Base-by-base conservation (phyloP, 1,140 invertebrate species). In the Drosophila littoralis region DNA sequence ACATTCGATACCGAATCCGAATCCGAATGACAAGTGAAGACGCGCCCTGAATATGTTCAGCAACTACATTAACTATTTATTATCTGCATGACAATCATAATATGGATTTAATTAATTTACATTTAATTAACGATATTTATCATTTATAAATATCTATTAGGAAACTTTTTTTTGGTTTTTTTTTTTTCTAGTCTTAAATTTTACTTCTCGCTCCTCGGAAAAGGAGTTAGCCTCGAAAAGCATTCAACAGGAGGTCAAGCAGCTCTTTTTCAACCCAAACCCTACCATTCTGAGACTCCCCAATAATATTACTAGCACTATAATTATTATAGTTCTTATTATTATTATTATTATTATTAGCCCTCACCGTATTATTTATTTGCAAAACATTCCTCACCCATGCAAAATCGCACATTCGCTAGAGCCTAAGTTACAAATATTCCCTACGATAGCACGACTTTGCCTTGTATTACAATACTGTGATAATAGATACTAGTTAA, bases 401-500 rank as follows among this genome's bases (percentile, higher is more conserved):
- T 42, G 33, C 32, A 15, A 68, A 70, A 51, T 54, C 38, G 57
- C 61, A 81, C 74, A 81, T 77, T 80, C 72, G 57, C 42, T 63
- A 72, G 80, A 45, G n/a, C 57, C 35, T 77, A 80, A 68, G 74
- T 55, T 38, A 8, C 42, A 50, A 46, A 17, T 60, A 63, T 28
- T 57, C 33, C 55, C 46, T 36, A 60, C 43, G n/a, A 52, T 46
- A 32, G 35, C 48, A 58, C 17, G 42, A 57, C 46, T 69, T 73
- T 73, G 75, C 82, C 75, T 72, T 85, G 82, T 85, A 85, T 85
- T 85, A 85, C 75, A 66, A 76, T 72, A 71, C 82, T 85, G 82
- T 85, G 82, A 85, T 85, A 85, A 71, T 85, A 85, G 82, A 88
- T 85, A 86, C 67, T 85, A 85, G 83, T 66, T 75, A 66, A 75